Conservation (phyloP, 2,888 invertebrate species). For the Boloria selene region DNA sequence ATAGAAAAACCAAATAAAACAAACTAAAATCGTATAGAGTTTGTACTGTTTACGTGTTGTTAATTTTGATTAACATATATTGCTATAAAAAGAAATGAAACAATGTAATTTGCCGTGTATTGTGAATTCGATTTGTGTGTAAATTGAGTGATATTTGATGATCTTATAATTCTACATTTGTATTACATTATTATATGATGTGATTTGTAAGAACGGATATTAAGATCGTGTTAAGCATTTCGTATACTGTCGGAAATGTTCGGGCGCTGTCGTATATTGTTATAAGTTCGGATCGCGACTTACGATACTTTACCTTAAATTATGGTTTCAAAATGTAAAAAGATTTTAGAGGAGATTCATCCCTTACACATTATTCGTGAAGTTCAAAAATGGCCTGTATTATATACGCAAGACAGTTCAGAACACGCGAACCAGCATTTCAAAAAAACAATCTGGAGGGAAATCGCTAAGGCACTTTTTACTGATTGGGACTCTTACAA, state of each 20-base stretch:
- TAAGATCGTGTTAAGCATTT: background rate
- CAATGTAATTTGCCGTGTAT: too few relatives aligned
- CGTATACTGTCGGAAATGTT: conserved; percentile 1
- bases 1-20: background rate
- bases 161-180: too few relatives aligned
- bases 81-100: too few relatives aligned
- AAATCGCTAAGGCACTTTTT: conserved; percentile 49
- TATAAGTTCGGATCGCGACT: too few relatives aligned
- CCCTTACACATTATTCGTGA: conserved; percentile 54
- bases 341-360: conserved; percentile 52
- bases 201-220: too few relatives aligned
- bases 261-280: background rate
- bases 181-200: too few relatives aligned
- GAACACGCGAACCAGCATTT: conserved; percentile 47
- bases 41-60: too few relatives aligned
- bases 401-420: conserved; percentile 48
- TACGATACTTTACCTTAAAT: too few relatives aligned
- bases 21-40: too few relatives aligned
- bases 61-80: too few relatives aligned
- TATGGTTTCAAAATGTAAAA: conserved; percentile 38
- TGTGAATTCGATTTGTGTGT: too few relatives aligned
- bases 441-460: conserved; percentile 50
- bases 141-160: too few relatives aligned
- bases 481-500: conserved; percentile 46
- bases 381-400: conserved; percentile 54